These are phyloP conservation scores for Lithodes maja DNA, from an alignment of 2,888 invertebrate species.

Conservation along the genomic window DNA sequence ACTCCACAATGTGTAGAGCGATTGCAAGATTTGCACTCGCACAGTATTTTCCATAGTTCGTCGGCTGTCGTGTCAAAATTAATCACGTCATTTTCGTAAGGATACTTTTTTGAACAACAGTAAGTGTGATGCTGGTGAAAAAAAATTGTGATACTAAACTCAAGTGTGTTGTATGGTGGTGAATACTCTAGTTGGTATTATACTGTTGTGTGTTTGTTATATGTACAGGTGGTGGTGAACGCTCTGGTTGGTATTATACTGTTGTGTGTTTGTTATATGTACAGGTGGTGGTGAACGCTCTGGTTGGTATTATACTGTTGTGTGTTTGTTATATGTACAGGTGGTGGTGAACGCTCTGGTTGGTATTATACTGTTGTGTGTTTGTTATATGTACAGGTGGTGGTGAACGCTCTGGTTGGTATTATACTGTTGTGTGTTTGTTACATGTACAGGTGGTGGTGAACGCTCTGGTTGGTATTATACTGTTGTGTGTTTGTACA, in stretches of 20 bases:
- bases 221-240: neutral
- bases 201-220: neutral
- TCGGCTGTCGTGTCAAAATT: too few species aligned
- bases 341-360: slow-evolving; percentile 99
- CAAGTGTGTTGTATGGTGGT: too few species aligned
- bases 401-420: slow-evolving; percentile 86
- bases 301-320: neutral
- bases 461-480: slow-evolving; percentile 97
- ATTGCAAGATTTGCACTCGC: too few species aligned
- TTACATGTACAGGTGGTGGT: slow-evolving; percentile 88
- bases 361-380: too few species aligned
- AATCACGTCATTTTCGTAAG: too few species aligned
- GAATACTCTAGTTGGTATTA: too few species aligned
- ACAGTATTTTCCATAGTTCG: too few species aligned
- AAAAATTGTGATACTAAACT: too few species aligned
- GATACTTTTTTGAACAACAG: too few species aligned
- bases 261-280: neutral
- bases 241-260: too few species aligned
- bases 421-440: neutral
- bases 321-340: slow-evolving; percentile 77
- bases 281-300: slow-evolving; percentile 92
- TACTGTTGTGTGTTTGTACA: neutral
- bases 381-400: slow-evolving; percentile 77
- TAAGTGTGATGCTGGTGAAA: too few species aligned
- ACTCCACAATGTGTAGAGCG: too few species aligned